phyloP scores from a whole-genome alignment of 2,888 invertebrate species.

The Leptinotarsa tumamoca region DNA sequence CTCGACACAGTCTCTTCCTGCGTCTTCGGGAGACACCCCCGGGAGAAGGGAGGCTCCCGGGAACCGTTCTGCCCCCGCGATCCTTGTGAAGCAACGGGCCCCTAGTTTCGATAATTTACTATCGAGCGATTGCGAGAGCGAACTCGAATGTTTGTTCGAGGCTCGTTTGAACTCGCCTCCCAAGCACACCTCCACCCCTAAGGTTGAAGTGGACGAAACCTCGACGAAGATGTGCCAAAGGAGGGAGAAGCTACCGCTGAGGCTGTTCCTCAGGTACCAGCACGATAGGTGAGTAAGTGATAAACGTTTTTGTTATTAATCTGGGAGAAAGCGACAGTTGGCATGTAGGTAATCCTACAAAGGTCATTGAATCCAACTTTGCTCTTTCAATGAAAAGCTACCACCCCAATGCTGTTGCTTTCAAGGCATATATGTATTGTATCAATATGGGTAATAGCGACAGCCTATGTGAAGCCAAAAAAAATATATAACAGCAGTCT shows the following conservation, averaged over 20 bases:
- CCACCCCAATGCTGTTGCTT: too few relatives aligned
- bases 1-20: conserved; percentile 40
- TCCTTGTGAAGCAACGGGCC: conserved; percentile 50
- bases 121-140: conserved; percentile 63
- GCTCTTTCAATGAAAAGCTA: too few relatives aligned
- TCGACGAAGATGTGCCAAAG: conserved; percentile 47
- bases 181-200: conserved; percentile 66
- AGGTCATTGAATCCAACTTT: too few relatives aligned
- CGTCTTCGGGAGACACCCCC: conserved; percentile 12
- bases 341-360: too few relatives aligned
- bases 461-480: too few relatives aligned
- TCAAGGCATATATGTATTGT: too few relatives aligned
- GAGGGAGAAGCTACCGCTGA: conserved; percentile 48
- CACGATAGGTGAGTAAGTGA: conserved; percentile 56
- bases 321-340: background rate
- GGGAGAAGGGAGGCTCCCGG: conserved; percentile 10
- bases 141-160: conserved; percentile 62
- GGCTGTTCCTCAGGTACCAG: conserved; percentile 55
- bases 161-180: conserved; percentile 62
- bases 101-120: conserved; percentile 51
- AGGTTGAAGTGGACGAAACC: conserved; percentile 47
- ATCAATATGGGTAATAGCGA: too few relatives aligned
- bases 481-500: too few relatives aligned
- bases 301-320: background rate
- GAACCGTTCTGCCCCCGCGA: conserved; percentile 53